Percentiles rank a stretch among this genome's conserved stretches.
These are phyloP conservation scores for Trissolcus brochymenae DNA, from an alignment of 2,888 invertebrate genomes.

Conservation along the genomic window DNA sequence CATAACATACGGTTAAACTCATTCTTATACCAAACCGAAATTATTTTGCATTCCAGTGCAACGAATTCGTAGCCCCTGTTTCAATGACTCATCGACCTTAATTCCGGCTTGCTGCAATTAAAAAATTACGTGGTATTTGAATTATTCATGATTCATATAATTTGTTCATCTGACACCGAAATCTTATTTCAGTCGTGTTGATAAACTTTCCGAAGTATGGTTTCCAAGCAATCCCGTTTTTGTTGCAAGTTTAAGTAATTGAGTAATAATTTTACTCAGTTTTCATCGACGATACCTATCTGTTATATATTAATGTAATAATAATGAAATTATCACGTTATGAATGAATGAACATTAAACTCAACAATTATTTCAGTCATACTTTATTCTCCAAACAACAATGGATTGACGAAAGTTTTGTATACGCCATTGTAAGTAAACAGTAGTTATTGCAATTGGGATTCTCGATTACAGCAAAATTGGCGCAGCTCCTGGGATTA, in stretches of 20 bases:
- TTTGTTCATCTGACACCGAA: slow-evolving; percentile 58
- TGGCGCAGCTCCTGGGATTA: too few species aligned
- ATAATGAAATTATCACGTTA: slow-evolving; percentile 13
- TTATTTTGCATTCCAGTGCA: slow-evolving; percentile 35
- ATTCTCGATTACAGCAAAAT: slow-evolving; percentile 21
- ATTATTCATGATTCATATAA: slow-evolving; percentile 59
- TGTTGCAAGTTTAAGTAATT: too few species aligned
- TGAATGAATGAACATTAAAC: too few species aligned
- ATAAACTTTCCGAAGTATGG: too few species aligned
- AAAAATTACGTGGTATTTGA: slow-evolving; percentile 59
- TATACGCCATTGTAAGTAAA: slow-evolving; percentile 7
- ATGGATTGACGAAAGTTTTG: slow-evolving; percentile 19
- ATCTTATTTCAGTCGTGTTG: slow-evolving; percentile 18
- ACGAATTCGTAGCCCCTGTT: slow-evolving; percentile 25
- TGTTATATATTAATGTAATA: not conserved
- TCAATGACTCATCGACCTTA: slow-evolving; percentile 49
- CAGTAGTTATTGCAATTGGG: slow-evolving; percentile 6
- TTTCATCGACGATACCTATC: too few species aligned
- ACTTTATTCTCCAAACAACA: slow-evolving; percentile 23
- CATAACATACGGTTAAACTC: slow-evolving; percentile 17
- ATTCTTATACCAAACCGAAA: slow-evolving; percentile 34
- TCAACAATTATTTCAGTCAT: not conserved
- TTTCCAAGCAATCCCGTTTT: too few species aligned
- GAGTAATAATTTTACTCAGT: too few species aligned
- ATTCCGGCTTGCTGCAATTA: slow-evolving; percentile 57